A percentile compares a stretch with the other conserved stretches of the same genome.
These are phyloP conservation scores for Atta cephalotes DNA, from an alignment of 1,140 invertebrate species.

Conservation along the genomic window DNA sequence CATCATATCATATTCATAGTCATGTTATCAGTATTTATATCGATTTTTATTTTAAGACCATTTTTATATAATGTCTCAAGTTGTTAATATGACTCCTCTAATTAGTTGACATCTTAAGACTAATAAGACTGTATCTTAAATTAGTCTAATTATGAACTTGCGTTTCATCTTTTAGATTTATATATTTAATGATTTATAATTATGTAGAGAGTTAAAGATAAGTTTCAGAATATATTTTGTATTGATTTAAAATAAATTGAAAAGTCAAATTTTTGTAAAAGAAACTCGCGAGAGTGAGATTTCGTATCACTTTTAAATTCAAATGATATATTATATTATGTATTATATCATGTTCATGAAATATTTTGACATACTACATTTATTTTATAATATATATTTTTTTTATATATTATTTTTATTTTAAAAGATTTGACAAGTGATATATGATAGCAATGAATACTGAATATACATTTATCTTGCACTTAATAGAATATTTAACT, in stretches of 20 bases:
- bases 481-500: background rate
- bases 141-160: background rate
- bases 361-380: background rate
- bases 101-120: too few relatives aligned
- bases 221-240: background rate
- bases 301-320: background rate
- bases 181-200: background rate
- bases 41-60: too few relatives aligned
- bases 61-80: too few relatives aligned
- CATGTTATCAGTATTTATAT: too few relatives aligned
- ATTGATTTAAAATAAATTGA: background rate
- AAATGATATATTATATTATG: background rate
- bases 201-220: background rate
- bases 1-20: too few relatives aligned
- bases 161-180: background rate
- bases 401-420: background rate
- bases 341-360: background rate
- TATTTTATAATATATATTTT: too few relatives aligned
- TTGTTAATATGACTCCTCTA: too few relatives aligned
- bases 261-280: background rate
- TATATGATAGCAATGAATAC: background rate
- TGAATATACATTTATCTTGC: background rate
- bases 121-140: too few relatives aligned
- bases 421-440: background rate
- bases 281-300: background rate